These are phyloP conservation scores for Bombus fervidus DNA, from an alignment of 1,140 invertebrate genomes.

Conservation along the genomic window DNA sequence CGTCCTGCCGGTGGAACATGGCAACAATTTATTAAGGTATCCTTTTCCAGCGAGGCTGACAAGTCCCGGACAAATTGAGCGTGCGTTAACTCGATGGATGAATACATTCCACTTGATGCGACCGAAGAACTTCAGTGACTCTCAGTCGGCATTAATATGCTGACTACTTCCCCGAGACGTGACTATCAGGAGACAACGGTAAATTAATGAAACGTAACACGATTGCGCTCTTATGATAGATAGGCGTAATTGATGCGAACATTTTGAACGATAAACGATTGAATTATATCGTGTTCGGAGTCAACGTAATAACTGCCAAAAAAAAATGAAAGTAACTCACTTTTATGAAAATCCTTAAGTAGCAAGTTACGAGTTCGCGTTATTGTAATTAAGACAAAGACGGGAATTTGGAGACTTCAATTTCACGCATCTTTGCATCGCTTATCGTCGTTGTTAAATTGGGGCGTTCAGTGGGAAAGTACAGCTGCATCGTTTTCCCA, in stretches of 20 bases:
- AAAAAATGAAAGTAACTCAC: neutral
- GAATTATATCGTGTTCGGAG: neutral
- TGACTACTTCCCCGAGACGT: neutral
- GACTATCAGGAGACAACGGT: neutral
- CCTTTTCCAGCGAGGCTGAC: constrained; percentile 64
- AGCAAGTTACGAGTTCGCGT: too few species aligned
- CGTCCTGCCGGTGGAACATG: constrained; percentile 49
- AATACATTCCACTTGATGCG: constrained; percentile 65
- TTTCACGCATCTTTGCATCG: too few species aligned
- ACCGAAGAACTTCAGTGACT: constrained; percentile 60
- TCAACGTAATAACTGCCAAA: too few species aligned
- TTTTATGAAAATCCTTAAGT: neutral
- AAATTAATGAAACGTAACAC: constrained; percentile 8
- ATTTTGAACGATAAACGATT: neutral
- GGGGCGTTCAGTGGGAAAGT: too few species aligned
- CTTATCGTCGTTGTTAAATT: too few species aligned
- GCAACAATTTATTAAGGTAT: constrained; percentile 71
- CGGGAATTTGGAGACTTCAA: too few species aligned
- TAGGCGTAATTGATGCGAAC: neutral
- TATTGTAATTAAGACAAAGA: too few species aligned
- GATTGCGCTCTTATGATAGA: neutral
- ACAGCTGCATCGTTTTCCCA: too few species aligned
- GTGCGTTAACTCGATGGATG: constrained; percentile 70
- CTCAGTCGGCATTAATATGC: constrained; percentile 56
- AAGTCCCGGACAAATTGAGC: constrained; percentile 67